phyloP scores from a whole-genome alignment of 2,888 invertebrate genomes.

The Diarsia dahlii region DNA sequence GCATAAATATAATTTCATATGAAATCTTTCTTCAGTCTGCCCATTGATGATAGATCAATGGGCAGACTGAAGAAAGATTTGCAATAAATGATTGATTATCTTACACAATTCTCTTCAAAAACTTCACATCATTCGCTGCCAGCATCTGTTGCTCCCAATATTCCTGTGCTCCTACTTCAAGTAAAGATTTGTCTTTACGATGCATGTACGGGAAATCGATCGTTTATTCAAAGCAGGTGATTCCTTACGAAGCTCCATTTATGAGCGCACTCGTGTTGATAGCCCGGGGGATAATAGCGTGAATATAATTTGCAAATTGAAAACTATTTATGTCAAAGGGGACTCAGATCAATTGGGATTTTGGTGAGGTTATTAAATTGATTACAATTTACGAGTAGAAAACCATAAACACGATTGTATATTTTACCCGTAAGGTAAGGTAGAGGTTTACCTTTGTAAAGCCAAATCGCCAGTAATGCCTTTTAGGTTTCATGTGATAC shows the following conservation, averaged over 20 bases:
- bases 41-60: too few species aligned
- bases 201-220: slow-evolving; percentile 76
- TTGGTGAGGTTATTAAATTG: background rate
- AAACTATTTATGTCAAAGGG: slow-evolving; percentile 65
- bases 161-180: slow-evolving; percentile 55
- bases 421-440: background rate
- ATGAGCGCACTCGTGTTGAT: slow-evolving; percentile 72
- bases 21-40: background rate
- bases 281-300: slow-evolving; percentile 58
- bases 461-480: background rate
- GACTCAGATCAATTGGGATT: slow-evolving; percentile 15
- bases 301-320: slow-evolving; percentile 68
- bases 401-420: background rate
- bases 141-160: slow-evolving; percentile 31
- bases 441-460: background rate
- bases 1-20: background rate
- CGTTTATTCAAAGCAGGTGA: slow-evolving; percentile 86
- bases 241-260: slow-evolving; percentile 75
- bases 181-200: slow-evolving; percentile 76
- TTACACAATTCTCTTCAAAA: background rate
- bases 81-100: background rate
- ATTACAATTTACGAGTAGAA: background rate
- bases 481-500: background rate
- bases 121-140: background rate
- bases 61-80: too few species aligned